Conservation (phyloP, 2,888 invertebrate genomes). For the Barypeithes pellucidus region DNA sequence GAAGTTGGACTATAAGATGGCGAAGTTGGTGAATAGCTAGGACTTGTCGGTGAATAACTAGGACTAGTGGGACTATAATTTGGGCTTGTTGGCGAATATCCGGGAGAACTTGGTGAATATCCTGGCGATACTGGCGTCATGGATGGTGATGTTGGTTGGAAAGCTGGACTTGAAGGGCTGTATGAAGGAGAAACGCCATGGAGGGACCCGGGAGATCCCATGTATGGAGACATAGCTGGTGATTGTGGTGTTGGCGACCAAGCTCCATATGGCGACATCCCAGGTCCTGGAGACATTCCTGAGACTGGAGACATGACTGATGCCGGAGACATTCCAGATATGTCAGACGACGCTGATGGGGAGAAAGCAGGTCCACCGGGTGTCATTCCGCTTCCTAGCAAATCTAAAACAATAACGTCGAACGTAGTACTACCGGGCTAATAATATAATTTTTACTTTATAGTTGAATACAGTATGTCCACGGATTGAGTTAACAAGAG, state of each 20-base stretch:
- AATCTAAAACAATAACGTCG: slow-evolving; percentile 60
- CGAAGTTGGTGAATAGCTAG: slow-evolving; percentile 78
- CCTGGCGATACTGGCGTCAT: slow-evolving; percentile 80
- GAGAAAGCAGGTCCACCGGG: slow-evolving; percentile 98
- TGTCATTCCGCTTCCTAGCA: slow-evolving; percentile 93
- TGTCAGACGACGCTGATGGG: slow-evolving; percentile 96
- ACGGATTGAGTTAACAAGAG: too few relatives aligned
- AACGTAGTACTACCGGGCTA: too few relatives aligned
- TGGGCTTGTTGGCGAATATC: slow-evolving; percentile 83
- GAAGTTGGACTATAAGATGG: slow-evolving; percentile 80
- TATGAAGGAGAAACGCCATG: slow-evolving; percentile 76
- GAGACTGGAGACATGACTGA: slow-evolving; percentile 18
- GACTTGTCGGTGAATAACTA: slow-evolving; percentile 88
- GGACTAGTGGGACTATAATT: slow-evolving; percentile 86
- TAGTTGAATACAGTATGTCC: too few relatives aligned
- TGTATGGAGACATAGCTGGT: slow-evolving; percentile 87
- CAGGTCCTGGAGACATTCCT: slow-evolving; percentile 75
- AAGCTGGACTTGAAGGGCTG: slow-evolving; percentile 75
- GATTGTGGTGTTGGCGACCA: slow-evolving; percentile 89
- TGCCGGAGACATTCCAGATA: slow-evolving; percentile 69
- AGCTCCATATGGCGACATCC: slow-evolving; percentile 88
- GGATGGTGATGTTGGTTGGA: slow-evolving; percentile 74
- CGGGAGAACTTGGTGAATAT: slow-evolving; percentile 82
- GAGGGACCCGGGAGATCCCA: slow-evolving; percentile 74
- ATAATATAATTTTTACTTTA: too few relatives aligned